Conservation (phyloP, 2,797 vertebrate species). For the Enteromius fasciolatus region DNA sequence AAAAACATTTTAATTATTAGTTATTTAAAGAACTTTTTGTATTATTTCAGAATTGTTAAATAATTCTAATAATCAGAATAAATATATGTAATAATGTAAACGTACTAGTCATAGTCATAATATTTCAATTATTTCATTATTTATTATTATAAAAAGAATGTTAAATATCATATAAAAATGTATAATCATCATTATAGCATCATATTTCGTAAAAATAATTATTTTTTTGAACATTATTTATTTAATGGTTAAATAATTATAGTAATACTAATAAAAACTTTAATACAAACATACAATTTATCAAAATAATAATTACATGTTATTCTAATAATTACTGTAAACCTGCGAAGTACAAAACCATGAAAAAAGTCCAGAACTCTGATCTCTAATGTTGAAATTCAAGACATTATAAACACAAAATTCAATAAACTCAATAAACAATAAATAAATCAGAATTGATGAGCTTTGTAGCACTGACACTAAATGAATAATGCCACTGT, state of each 20-base stretch:
- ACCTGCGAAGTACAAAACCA: not conserved
- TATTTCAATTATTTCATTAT: too few species aligned
- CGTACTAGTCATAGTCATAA: not conserved
- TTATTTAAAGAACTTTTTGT: not conserved
- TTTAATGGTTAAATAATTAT: not conserved
- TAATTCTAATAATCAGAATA: not conserved
- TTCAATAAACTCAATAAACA: not conserved
- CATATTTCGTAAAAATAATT: not conserved
- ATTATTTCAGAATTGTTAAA: not conserved
- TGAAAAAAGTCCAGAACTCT: not conserved
- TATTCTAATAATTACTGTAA: not conserved
- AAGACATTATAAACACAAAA: not conserved
- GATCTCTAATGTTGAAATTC: not conserved
- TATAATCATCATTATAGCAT: not conserved
- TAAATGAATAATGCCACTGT: not conserved
- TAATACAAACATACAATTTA: not conserved
- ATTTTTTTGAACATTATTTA: not conserved
- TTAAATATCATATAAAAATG: not conserved
- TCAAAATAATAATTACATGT: not conserved
- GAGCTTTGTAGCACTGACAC: not conserved
- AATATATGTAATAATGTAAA: not conserved
- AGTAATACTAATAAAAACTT: not conserved
- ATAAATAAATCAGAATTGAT: not conserved
- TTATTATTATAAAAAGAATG: not conserved
- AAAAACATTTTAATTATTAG: not conserved